Percentiles rank a stretch among this genome's conserved stretches.
Conservation (phyloP, 2,888 invertebrate genomes). For the Drosophila paracracens region DNA sequence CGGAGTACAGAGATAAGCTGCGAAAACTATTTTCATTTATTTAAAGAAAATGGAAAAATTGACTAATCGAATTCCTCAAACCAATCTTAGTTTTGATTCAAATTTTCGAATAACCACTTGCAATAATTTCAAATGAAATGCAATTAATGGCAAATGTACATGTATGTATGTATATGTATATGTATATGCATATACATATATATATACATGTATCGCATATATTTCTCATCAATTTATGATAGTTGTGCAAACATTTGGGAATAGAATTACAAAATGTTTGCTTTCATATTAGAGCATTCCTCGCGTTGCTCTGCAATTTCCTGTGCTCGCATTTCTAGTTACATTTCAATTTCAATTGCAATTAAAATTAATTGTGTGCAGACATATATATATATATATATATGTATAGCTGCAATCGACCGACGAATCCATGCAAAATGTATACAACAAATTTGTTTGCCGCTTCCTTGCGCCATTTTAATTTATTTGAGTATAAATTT, state of each 20-base stretch:
- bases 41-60: neutral
- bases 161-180: neutral
- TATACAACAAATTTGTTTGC: constrained; percentile 53
- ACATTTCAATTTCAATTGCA: constrained; percentile 75
- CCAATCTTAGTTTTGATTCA: neutral
- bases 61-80: neutral
- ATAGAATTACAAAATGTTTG: constrained; percentile 59
- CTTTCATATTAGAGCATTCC: constrained; percentile 39
- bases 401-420: neutral
- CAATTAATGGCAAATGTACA: neutral
- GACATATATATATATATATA: constrained; percentile 13
- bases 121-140: neutral
- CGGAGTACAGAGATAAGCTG: neutral
- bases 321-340: constrained; percentile 61
- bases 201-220: neutral
- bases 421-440: constrained; percentile 26
- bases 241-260: constrained; percentile 54
- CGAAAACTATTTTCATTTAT: neutral
- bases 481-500: constrained; percentile 81
- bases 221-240: constrained; percentile 53
- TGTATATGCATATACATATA: neutral
- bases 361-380: constrained; percentile 77
- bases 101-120: neutral
- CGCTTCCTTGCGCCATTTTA: constrained; percentile 68
- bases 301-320: constrained; percentile 47